These are phyloP conservation scores for Albula goreensis DNA, from an alignment of 2,113 vertebrate genomes.

Conservation along the genomic window DNA sequence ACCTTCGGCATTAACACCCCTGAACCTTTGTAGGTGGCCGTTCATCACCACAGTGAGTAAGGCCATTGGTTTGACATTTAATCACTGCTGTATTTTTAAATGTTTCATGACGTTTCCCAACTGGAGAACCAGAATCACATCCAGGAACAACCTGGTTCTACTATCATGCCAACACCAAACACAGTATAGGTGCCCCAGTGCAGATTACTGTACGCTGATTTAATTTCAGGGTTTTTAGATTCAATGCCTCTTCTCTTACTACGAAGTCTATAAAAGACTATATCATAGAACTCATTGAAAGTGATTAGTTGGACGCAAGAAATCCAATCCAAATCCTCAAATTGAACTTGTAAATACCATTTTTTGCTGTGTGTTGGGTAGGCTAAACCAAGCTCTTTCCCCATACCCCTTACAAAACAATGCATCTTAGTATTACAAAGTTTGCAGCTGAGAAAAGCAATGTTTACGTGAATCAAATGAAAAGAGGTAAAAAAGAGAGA, in stretches of 20 bases:
- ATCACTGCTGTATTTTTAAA: too few relatives aligned
- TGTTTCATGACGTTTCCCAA: too few relatives aligned
- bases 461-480: too few relatives aligned
- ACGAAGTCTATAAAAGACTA: background rate
- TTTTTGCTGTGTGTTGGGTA: background rate
- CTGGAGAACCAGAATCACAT: background rate
- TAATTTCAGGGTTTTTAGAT: background rate
- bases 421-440: too few relatives aligned
- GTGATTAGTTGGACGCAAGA: background rate
- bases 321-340: background rate
- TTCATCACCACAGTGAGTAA: too few relatives aligned
- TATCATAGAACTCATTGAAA: background rate
- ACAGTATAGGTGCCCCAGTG: too few relatives aligned
- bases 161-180: background rate
- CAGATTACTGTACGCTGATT: background rate
- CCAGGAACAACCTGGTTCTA: background rate
- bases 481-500: too few relatives aligned
- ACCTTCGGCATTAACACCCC: too few relatives aligned
- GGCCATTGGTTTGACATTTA: too few relatives aligned
- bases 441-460: background rate
- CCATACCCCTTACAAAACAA: too few relatives aligned
- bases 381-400: background rate
- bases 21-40: too few relatives aligned
- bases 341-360: background rate
- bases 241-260: background rate